Conservation (phyloP, 2,113 vertebrate species). For the Hippoglossus stenolepis region DNA sequence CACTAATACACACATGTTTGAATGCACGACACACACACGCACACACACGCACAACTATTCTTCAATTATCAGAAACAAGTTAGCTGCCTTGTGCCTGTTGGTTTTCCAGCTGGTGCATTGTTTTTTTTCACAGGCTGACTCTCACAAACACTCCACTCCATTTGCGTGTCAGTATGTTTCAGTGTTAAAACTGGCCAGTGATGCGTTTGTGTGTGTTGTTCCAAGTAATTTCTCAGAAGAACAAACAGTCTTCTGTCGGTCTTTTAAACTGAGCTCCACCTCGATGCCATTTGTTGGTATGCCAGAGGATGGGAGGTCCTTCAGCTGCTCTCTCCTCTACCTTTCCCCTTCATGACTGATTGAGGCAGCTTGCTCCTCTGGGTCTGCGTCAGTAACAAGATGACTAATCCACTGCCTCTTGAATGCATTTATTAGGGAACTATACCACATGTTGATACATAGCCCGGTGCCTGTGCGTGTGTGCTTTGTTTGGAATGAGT, state of each 20-base stretch:
- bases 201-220: background rate
- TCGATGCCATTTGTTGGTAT: slow-evolving; percentile 25
- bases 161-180: background rate
- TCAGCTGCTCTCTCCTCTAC: background rate
- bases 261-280: slow-evolving; percentile 17
- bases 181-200: background rate
- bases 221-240: background rate
- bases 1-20: slow-evolving; percentile 16
- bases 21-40: background rate
- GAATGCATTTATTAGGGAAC: slow-evolving; percentile 49
- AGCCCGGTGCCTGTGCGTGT: slow-evolving; percentile 10
- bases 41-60: background rate
- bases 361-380: slow-evolving; percentile 47
- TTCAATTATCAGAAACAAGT: slow-evolving; percentile 7
- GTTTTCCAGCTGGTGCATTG: slow-evolving; percentile 30
- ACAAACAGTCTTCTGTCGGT: background rate
- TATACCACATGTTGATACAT: slow-evolving; percentile 31
- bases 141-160: background rate
- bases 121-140: slow-evolving; percentile 12
- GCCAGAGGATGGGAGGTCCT: slow-evolving; percentile 23
- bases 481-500: slow-evolving; percentile 20
- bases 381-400: slow-evolving; percentile 46
- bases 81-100: slow-evolving; percentile 2
- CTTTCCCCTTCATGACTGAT: slow-evolving; percentile 44
- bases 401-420: slow-evolving; percentile 43